Evolutionary conservation across 2,888 invertebrate genomes (phyloP), one percentile per base, ranked within the genome.

Genomic region (Heliconius sara): DNA sequence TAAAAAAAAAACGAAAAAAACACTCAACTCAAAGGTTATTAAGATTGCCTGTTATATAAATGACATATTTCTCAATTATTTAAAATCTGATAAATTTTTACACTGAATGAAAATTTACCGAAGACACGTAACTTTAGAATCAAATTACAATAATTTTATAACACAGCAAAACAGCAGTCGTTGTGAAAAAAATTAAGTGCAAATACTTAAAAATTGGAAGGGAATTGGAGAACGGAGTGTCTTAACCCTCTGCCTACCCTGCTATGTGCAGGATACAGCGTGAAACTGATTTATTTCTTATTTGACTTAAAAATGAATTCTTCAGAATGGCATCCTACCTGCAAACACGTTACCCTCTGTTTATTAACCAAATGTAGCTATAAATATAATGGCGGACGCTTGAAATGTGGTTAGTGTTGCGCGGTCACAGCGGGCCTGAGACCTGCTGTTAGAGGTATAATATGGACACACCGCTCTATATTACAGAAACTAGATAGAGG

Each of bases 361-460:
- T 81, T 79, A 82, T 82, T 76, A 75, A 65, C 16, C 39, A 77
- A 82, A 81, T 77, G 72, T 72, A 27, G 60, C 52, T 67, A 39
- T 74, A 74, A 63, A 39, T 10, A 10, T 39, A 39, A 39, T 39
- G 39, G 39, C 39, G 39, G 39, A 39, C 60, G 60, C 74, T 74
- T 68, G 60, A 43, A 68, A 68, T 68, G 68, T 43, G 74, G 73
- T 67, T 60, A 60, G 70, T 77, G 43, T 47, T 34, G 39, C 10
- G 67, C 27, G 27, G 74, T 57, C 63, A 74, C 63, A 68, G 74
- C 60, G 74, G 73, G 57, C 57, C 68, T 52, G 72, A 63, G 66
- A 72, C 39, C 57, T 72, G 77, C 77, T 78, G 67, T 81, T 80
- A 80, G 75, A 83, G 87, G 57, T 60, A 60, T 34, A 27, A 47